Evolutionary conservation across 2,888 invertebrate species (phyloP).

Genomic region (Leptinotarsa rubiginosa): DNA sequence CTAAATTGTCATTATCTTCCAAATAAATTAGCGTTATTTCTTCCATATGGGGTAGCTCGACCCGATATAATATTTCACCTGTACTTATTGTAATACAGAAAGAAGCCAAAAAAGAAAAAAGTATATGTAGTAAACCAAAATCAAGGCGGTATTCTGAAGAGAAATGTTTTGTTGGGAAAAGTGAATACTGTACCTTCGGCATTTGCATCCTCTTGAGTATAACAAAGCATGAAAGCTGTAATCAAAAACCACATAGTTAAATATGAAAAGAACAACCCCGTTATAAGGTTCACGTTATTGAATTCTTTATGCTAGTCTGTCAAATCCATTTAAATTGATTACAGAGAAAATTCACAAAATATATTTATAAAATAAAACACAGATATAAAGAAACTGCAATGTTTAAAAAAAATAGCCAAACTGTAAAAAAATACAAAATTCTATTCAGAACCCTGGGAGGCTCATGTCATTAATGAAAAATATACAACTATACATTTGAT

Average conservation of each 20-base stretch:
- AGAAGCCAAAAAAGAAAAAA: conserved; percentile 67
- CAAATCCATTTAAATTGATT: background rate
- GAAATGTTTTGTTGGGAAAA: conserved; percentile 47
- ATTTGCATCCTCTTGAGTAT: conserved; percentile 91
- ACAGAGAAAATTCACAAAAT: background rate
- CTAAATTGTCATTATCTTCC: conserved; percentile 80
- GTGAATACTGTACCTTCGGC: conserved; percentile 80
- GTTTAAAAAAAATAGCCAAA: too few relatives aligned
- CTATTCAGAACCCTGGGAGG: too few relatives aligned
- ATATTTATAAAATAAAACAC: background rate
- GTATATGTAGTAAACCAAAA: conserved; percentile 61
- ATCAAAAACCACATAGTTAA: conserved; percentile 66
- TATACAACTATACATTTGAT: too few relatives aligned
- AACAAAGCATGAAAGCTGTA: conserved; percentile 95
- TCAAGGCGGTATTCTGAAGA: conserved; percentile 41
- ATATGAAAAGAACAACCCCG: conserved; percentile 5
- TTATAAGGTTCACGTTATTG: background rate
- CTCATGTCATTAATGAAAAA: too few relatives aligned
- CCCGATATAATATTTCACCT: conserved; percentile 93
- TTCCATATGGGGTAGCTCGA: conserved; percentile 94
- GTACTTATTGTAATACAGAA: conserved; percentile 69
- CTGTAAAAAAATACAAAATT: too few relatives aligned
- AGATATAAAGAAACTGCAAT: background rate
- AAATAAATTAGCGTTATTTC: conserved; percentile 94
- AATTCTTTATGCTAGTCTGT: conserved; percentile 5